Base-by-base conservation (phyloP, 1,140 invertebrate genomes). In the Drosophila nannoptera region DNA sequence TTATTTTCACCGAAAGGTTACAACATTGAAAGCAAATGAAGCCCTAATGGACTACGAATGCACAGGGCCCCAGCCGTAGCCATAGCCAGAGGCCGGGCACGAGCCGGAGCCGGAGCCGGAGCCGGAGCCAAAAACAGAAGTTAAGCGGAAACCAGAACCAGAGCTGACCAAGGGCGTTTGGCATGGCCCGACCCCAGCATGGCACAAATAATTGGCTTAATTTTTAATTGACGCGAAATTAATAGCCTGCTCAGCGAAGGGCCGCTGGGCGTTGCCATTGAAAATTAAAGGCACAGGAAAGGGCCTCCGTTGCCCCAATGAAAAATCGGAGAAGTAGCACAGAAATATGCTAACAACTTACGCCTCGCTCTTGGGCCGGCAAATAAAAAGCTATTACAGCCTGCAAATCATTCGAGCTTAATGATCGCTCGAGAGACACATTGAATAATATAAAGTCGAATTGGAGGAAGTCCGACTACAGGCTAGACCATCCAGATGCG, bases 141-240 rank as follows among this genome's bases (percentile, higher is more conserved):
- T 22, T 22, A 22, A 22, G 22, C 22, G 22, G 22, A 22, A 22
- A 32, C 29, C 38, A 56, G 43, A 66, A 12, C 40, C 40, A 43
- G 40, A 53, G 32, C 45, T 58, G 73, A 60, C 59, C 73, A 71
- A 72, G 73, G 59, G 60, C 75, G 69, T 68, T 69, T 72, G 62
- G 72, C 68, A 45, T 52, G 60, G 52, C 22, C 22, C 22, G 22
- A 32, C 45, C 45, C 53, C 62, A 40, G 67, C 59, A 55, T 38
- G 69, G 76, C 80, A 80, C 80, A 84, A 84, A 84, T 84, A 84
- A 84, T 84, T 84, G 81, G 81, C 81, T 84, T 84, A 77, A 84
- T 86, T 84, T 84, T 84, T 86, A 84, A 84, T 84, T 84, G 81
- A 86, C 81, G 81, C 77, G 81, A 84, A 84, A 84, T 84, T 84